These are phyloP conservation scores for Formica exsecta DNA, from an alignment of 1,140 invertebrate species.

Conservation along the genomic window DNA sequence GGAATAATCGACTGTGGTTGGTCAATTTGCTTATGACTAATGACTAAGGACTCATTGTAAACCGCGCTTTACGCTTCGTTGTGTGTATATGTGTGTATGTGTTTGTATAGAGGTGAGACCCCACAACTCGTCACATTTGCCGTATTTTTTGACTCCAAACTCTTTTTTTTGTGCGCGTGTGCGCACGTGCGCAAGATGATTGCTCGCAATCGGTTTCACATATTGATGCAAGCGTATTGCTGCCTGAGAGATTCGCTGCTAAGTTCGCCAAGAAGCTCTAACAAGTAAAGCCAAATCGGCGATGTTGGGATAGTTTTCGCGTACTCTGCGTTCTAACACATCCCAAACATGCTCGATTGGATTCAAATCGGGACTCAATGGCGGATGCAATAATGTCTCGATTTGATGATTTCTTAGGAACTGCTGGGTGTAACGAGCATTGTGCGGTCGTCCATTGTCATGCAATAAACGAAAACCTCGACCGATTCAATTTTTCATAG, in stretches of 20 bases:
- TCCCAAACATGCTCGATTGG: conserved; percentile 5
- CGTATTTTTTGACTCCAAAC: no score
- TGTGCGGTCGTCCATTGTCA: neutral
- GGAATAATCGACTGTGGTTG: no score
- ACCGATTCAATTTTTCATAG: neutral
- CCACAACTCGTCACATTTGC: no score
- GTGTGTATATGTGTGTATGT: no score
- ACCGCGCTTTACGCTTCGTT: no score
- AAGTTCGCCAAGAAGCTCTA: neutral
- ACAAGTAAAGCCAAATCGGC: neutral
- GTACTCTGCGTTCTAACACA: conserved; percentile 2
- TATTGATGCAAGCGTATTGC: neutral
- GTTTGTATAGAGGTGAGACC: no score
- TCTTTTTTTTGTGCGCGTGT: no score
- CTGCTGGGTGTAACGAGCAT: neutral
- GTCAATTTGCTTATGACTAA: no score
- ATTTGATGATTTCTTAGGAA: neutral
- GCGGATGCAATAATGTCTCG: neutral
- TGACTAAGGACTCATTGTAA: no score
- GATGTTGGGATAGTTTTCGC: neutral
- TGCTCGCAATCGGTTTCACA: neutral
- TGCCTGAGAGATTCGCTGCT: neutral
- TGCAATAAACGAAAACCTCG: neutral
- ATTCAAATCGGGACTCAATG: conserved; percentile 14
- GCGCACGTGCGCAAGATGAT: no score